These are phyloP conservation scores for Callithrix jacchus DNA, from an alignment of 2,113 vertebrate genomes.

Conservation along the genomic window DNA sequence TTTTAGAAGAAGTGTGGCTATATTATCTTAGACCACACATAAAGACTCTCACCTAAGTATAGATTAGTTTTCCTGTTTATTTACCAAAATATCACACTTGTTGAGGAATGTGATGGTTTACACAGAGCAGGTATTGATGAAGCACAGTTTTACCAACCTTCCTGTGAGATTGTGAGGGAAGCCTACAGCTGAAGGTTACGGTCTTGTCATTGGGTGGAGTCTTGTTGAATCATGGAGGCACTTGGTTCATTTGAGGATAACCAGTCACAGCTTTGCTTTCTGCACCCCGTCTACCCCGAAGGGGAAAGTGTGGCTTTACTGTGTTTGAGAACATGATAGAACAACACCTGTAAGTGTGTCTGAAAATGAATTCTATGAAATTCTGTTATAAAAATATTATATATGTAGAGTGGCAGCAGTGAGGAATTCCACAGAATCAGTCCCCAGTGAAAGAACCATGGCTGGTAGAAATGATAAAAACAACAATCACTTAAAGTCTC, in stretches of 20 bases:
- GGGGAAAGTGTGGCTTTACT: neutral
- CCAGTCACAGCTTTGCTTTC: neutral
- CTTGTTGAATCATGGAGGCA: neutral
- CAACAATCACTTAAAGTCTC: neutral
- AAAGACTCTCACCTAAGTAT: neutral
- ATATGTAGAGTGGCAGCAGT: neutral
- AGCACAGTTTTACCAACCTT: neutral
- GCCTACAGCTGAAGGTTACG: neutral
- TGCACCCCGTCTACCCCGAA: neutral
- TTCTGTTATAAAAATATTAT: neutral
- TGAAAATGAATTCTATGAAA: neutral
- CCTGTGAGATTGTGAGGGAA: neutral
- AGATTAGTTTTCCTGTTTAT: neutral
- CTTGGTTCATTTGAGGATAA: neutral
- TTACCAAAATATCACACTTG: neutral
- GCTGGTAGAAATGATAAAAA: constrained; percentile 1
- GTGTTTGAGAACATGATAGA: neutral
- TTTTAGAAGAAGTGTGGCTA: neutral
- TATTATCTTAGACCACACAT: neutral
- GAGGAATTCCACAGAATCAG: neutral
- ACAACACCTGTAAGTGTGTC: neutral
- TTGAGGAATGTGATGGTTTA: neutral
- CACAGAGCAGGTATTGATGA: neutral
- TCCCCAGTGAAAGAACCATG: neutral
- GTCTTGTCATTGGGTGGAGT: neutral